A percentile compares a stretch with the other conserved stretches of the same genome.
Evolutionary conservation across 2,888 invertebrate species (phyloP).

Genomic region (Orthosia gothica): DNA sequence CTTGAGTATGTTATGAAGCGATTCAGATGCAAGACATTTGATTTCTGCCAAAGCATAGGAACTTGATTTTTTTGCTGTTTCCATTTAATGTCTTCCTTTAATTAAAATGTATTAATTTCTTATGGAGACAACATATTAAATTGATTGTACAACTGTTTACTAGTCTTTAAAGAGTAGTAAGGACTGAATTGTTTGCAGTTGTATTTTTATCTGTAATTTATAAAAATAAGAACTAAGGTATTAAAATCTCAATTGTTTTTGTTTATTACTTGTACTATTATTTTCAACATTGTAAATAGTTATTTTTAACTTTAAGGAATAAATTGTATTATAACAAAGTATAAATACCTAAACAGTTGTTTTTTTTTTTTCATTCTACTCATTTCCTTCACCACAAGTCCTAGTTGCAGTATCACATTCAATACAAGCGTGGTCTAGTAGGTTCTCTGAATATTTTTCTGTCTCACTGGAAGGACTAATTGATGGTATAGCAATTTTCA

Average conservation of each 20-base stretch:
- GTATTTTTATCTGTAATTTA: constrained; percentile 77
- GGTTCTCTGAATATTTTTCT: constrained; percentile 36
- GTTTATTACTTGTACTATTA: constrained; percentile 88
- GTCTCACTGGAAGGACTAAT: constrained; percentile 37
- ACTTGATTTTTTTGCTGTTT: constrained; percentile 76
- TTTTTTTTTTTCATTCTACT: constrained; percentile 67
- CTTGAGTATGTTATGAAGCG: constrained; percentile 76
- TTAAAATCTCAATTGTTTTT: constrained; percentile 88
- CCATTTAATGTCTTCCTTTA: constrained; percentile 84
- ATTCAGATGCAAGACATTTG: constrained; percentile 79
- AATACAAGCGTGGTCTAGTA: constrained; percentile 27
- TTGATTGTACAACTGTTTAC: constrained; percentile 75
- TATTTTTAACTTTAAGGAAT: constrained; percentile 85
- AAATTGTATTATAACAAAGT: constrained; percentile 91
- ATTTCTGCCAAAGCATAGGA: constrained; percentile 87
- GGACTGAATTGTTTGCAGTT: constrained; percentile 79
- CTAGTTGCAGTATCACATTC: constrained; percentile 54
- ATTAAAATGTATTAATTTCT: constrained; percentile 57
- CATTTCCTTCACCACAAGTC: constrained; percentile 49
- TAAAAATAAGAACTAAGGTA: constrained; percentile 76
- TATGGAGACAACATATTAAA: constrained; percentile 64
- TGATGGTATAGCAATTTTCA: constrained; percentile 50
- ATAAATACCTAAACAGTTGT: constrained; percentile 84
- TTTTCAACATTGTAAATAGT: constrained; percentile 86
- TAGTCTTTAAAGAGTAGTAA: constrained; percentile 80